Conservation (phyloP, 2,113 vertebrate species). For the Anhinga rufa region DNA sequence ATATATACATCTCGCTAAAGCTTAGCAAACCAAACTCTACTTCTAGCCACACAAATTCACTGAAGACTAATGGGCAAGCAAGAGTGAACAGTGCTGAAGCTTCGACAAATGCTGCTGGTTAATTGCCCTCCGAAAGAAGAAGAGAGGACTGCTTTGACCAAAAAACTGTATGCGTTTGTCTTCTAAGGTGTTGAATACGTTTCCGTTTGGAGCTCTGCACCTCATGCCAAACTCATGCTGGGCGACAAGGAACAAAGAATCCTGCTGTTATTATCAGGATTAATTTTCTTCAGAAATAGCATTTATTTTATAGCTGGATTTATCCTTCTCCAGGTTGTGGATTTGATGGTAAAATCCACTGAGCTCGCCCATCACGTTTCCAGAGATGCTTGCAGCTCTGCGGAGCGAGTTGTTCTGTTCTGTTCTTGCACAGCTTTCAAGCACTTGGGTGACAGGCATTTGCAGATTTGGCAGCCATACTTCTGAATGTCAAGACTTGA, state of each 20-base stretch:
- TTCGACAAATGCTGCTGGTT: rapidly evolving
- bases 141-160: neutral
- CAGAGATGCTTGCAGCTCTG: neutral
- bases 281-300: neutral
- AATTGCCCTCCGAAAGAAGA: neutral
- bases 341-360: neutral
- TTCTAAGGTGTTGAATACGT: neutral
- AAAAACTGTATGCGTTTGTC: rapidly evolving
- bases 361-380: neutral
- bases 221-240: neutral
- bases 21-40: neutral
- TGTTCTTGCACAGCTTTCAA: neutral
- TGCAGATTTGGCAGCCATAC: neutral
- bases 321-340: neutral
- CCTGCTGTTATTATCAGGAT: neutral
- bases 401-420: neutral
- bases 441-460: neutral
- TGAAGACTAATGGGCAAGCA: neutral
- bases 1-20: neutral
- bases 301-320: neutral
- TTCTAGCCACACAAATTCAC: neutral
- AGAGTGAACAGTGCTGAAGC: neutral
- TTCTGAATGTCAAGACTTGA: neutral
- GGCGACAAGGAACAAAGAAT: neutral
- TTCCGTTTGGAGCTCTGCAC: neutral